Conservation (phyloP, 2,797 vertebrate species). For the Sparus aurata region DNA sequence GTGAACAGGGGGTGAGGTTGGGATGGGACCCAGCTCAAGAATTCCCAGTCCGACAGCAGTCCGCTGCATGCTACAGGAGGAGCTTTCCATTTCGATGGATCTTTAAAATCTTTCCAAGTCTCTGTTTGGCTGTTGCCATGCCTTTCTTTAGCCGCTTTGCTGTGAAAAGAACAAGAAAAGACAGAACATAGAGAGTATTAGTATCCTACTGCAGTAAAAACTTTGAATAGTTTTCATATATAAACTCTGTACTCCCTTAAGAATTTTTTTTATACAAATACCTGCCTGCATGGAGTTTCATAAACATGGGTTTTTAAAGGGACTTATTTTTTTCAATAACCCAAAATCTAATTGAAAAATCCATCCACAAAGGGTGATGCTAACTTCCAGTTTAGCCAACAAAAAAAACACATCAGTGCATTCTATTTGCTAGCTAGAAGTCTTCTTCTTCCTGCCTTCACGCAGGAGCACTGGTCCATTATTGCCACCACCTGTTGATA, state of each 20-base stretch:
- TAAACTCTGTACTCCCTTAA: background rate
- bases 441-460: background rate
- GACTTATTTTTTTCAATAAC: no score
- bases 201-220: background rate
- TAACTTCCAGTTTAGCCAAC: no score
- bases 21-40: constrained; percentile 73
- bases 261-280: no score
- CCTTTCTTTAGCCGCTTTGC: constrained; percentile 99
- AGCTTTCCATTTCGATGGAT: constrained; percentile 99
- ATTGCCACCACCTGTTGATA: background rate
- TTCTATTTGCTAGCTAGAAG: background rate
- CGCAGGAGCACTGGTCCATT: background rate
- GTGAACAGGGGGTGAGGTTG: constrained; percentile 72
- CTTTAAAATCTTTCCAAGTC: constrained; percentile 99
- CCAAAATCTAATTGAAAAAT: no score
- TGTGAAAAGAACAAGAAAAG: constrained; percentile 64
- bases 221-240: background rate
- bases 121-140: constrained; percentile 99
- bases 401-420: no score
- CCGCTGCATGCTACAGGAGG: constrained; percentile 91
- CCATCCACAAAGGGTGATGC: no score
- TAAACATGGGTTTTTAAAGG: no score
- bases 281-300: background rate
- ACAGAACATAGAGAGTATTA: constrained; percentile 10
- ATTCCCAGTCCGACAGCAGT: constrained; percentile 77